Base-by-base conservation (phyloP, 2,113 vertebrate genomes). In the Mesoclemmys tuberculata region DNA sequence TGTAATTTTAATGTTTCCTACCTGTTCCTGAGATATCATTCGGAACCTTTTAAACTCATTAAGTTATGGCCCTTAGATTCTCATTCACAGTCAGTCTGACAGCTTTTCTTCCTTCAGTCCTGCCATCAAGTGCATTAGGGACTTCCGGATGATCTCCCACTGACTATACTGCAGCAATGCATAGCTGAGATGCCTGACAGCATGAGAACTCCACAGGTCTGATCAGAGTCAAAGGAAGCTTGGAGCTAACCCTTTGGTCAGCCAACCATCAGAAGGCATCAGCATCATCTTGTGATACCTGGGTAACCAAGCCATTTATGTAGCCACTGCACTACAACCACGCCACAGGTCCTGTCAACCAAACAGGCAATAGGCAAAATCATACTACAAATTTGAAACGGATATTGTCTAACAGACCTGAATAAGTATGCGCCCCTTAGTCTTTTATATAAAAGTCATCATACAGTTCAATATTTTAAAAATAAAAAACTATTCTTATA, bases 261-360 rank as follows among this genome's bases (percentile, higher is more conserved):
- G 64, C 0, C 82, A 92, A 21, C 68, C 88, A n/a, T 68, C 31
- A 77, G 74, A 77, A 77, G 41, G 6, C 74, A 89, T 86, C 84
- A 96, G 87, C 94, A 92, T 71, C 93, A 93, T 92, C 95, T 85
- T 93, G 95, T 85, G 95, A 78, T 90, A 21, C 85, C 91, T 93
- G 46, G 86, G 83, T 35, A 90, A 61, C 82, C 71, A 85, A 61
- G 3, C 29, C 51, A 77, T 29, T 24, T 51, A 27, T 5, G 10
- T 11, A 84, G 26, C 19, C 85, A 5, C 10, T 84, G 56, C 56
- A 89, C 38, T 19, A 11, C 71, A 58, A 0, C 1, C 49, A 89
- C 29, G 89, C n/a, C 31, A 48, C 4, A 5, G 14, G 16, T 48
- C 56, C 84, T 56, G 61, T 77, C 77, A 86, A 61, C 55, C 26